These are phyloP conservation scores for Camponotus vicinus DNA, from an alignment of 1,140 invertebrate species.

Conservation along the genomic window DNA sequence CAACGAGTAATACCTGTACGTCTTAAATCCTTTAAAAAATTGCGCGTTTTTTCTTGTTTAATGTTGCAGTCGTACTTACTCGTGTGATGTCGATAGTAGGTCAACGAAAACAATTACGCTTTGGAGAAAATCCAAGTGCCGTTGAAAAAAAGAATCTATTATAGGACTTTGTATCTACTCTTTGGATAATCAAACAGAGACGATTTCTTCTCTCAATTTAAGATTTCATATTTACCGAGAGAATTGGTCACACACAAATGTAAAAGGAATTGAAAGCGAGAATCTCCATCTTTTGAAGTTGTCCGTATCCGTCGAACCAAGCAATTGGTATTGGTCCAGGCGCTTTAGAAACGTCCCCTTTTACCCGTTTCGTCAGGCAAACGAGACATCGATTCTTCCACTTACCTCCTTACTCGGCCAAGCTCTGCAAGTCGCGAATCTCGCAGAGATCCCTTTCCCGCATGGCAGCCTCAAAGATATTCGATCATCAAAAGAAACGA, in stretches of 20 bases:
- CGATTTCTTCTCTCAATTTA: constrained; percentile 52
- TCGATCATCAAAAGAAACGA: constrained; percentile 40
- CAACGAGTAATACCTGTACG: background rate
- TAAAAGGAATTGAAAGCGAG: constrained; percentile 65
- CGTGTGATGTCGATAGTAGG: background rate
- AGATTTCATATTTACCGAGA: constrained; percentile 65
- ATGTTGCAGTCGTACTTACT: background rate
- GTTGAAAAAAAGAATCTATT: constrained; percentile 13
- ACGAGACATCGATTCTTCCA: constrained; percentile 58
- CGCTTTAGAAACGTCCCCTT: constrained; percentile 56
- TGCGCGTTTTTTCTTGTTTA: background rate
- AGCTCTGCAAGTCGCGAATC: constrained; percentile 19
- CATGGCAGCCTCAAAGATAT: constrained; percentile 33
- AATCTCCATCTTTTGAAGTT: constrained; percentile 57
- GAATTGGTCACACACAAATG: constrained; percentile 35
- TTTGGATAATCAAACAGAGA: background rate
- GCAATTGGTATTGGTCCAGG: constrained; percentile 66
- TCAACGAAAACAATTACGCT: constrained; percentile 41
- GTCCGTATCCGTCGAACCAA: constrained; percentile 52
- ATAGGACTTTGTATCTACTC: constrained; percentile 21
- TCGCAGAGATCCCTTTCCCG: background rate
- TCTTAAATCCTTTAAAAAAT: constrained; percentile 7
- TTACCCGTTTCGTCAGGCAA: constrained; percentile 64
- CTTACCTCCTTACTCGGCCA: background rate
- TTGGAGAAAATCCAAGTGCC: constrained; percentile 34